These are phyloP conservation scores for Erannis defoliaria DNA, from an alignment of 2,888 invertebrate species.

Conservation along the genomic window DNA sequence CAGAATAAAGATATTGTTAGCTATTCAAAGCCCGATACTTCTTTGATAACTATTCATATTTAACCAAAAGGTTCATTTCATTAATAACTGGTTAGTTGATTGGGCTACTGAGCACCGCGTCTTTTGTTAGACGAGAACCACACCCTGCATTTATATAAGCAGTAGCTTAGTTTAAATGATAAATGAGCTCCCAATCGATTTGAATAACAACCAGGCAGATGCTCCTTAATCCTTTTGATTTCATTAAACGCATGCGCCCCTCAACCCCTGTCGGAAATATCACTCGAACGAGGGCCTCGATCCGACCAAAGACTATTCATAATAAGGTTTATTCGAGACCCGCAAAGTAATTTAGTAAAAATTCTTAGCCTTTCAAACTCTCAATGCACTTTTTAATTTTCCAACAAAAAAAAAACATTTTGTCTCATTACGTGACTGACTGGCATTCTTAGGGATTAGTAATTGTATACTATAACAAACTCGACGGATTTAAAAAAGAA, in stretches of 20 bases:
- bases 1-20: constrained; percentile 1
- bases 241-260: constrained; percentile 86
- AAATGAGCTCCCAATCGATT: constrained; percentile 86
- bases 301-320: constrained; percentile 70
- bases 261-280: constrained; percentile 85
- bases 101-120: constrained; percentile 75
- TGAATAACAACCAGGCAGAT: constrained; percentile 87
- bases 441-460: constrained; percentile 61
- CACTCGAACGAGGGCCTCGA: constrained; percentile 77
- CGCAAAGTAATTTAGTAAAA: constrained; percentile 44
- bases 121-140: constrained; percentile 81
- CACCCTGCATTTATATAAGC: constrained; percentile 84
- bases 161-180: constrained; percentile 86
- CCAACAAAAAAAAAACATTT: constrained; percentile 57
- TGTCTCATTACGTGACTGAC: constrained; percentile 66
- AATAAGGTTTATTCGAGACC: constrained; percentile 66
- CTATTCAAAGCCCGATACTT: constrained; percentile 23
- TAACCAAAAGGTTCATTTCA: constrained; percentile 57
- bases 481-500: constrained; percentile 35
- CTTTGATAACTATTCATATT: constrained; percentile 45
- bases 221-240: constrained; percentile 86
- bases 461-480: constrained; percentile 52
- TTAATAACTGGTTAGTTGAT: constrained; percentile 80
- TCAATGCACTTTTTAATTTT: constrained; percentile 46
- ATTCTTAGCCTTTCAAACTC: constrained; percentile 51